Conservation (phyloP, 1,140 invertebrate species). For the Sarcophaga bullata region DNA sequence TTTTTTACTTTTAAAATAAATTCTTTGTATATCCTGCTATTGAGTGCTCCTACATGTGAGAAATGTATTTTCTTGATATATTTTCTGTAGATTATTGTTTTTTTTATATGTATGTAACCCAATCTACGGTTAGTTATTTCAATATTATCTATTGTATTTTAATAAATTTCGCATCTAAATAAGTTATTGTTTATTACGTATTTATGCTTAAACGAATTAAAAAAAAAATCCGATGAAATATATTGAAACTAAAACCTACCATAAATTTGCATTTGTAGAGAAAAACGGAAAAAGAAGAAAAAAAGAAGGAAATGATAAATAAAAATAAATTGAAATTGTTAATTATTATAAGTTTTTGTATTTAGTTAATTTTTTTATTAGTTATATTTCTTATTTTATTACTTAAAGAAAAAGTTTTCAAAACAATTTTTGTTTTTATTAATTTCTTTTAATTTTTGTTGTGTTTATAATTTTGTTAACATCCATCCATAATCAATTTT, state of each 20-base stretch:
- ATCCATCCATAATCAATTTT: constrained; percentile 6
- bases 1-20: no score
- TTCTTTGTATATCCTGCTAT: no score
- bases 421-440: neutral
- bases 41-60: no score
- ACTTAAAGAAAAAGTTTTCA: neutral
- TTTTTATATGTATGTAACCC: neutral
- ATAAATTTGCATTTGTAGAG: constrained; percentile 37
- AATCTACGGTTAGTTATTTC: neutral
- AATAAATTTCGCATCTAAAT: constrained; percentile 8
- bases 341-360: constrained; percentile 23
- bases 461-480: neutral
- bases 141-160: constrained; percentile 17
- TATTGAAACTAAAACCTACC: constrained; percentile 8
- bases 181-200: constrained; percentile 5
- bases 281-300: neutral
- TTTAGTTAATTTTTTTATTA: constrained; percentile 38
- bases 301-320: neutral
- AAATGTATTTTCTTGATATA: neutral
- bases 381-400: constrained; percentile 23
- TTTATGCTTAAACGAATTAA: neutral
- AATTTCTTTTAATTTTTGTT: constrained; percentile 19
- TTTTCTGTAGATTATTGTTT: neutral
- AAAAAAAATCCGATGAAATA: constrained; percentile 12
- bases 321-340: constrained; percentile 30